Percentiles rank a stretch among this genome's conserved stretches.
phyloP scores from a whole-genome alignment of 2,113 vertebrate genomes.

The Phylloscopus trochiloides region DNA sequence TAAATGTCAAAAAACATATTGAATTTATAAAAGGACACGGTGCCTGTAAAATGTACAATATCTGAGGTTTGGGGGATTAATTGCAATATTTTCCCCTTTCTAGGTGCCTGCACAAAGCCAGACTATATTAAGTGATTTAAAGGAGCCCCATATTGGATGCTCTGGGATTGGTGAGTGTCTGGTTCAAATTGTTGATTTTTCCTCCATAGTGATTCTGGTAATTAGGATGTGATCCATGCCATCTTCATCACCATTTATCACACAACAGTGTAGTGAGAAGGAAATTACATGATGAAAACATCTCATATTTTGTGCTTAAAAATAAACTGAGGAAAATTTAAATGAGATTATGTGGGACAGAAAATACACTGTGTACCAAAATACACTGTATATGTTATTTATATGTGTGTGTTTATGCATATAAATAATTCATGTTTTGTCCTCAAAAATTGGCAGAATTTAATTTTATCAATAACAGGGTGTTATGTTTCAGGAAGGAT shows the following conservation, averaged over 20 bases:
- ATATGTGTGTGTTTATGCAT: background rate
- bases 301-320: background rate
- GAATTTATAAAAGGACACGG: background rate
- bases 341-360: background rate
- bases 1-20: background rate
- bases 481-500: background rate
- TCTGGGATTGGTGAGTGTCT: background rate
- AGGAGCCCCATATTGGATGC: background rate
- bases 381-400: fast-evolving
- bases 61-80: background rate
- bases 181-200: background rate
- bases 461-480: background rate
- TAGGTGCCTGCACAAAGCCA: background rate
- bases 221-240: background rate
- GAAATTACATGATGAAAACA: background rate
- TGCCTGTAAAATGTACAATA: background rate
- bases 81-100: background rate
- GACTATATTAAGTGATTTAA: background rate
- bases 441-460: background rate
- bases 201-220: background rate
- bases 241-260: fast-evolving
- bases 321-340: background rate
- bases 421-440: background rate
- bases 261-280: background rate
- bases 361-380: background rate